Base-by-base conservation (phyloP, 2,113 vertebrate species). In the Tychaedon coryphoeus region DNA sequence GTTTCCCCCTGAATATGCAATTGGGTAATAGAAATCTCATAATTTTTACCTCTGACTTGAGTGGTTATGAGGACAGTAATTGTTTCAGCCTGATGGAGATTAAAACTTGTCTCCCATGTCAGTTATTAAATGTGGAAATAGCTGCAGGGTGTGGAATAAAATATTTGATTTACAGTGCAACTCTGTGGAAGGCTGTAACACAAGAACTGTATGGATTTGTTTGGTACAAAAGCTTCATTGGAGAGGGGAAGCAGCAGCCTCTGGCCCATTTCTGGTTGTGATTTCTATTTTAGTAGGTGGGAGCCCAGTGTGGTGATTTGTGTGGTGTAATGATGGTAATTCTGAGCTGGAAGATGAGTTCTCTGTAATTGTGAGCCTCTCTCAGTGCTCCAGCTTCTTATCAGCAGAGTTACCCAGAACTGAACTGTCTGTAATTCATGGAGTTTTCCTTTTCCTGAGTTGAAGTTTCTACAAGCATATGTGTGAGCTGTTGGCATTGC, bases 101-200 rank as follows among this genome's bases (percentile, higher is more conserved):
- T 95, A 97, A 96, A 97, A 58, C 85, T 94, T 76, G 61, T 95
- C 95, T 97, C 94, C 87, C 88, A 75, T 90, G 75, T 97, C 91
- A 94, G 88, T 93, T 95, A 83, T 92, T 97, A 96, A 97, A 90
- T 71, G 65, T 92, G 65, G 93, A 90, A 95, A 87, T 96, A 95
- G 87, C 77, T 91, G 80, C 70, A 54, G 87, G 70, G 86, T 88
- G 14, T 90, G 78, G 92, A 96, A 72, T 85, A 91, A 97, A 97
- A 93, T 53, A 75, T 65, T 95, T 93, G 92, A 96, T 95, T 96
- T 88, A 91, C 69, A 67, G 74, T 61, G 50, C 58, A 89, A 40
- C 65, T 81, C 81, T 72, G 77, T 71, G 65, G 47, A 93, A 87
- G 73, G 89, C 88, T 90, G 13, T 77, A 84, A 81, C 16, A 24